Evolutionary conservation across 2,888 invertebrate genomes (phyloP), one percentile per base, ranked within the genome.

Genomic region (Hypomecis punctinalis): DNA sequence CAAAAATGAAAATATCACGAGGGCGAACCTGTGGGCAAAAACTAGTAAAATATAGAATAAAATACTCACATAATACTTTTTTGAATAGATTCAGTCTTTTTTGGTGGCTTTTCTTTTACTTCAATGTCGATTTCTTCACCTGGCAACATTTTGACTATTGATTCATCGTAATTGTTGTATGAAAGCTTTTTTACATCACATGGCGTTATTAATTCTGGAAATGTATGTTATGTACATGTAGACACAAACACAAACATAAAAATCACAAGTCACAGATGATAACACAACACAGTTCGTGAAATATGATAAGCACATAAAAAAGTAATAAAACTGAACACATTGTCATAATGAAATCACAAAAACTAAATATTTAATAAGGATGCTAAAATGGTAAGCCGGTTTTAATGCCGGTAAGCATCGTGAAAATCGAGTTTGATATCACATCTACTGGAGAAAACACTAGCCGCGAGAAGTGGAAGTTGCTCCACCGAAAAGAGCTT

Each of bases 1-100:
- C 23, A 3, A 23, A 23, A 23, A 23, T 23, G 1, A 3, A 23
- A 23, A 23, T 23, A 23, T 23, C 23, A 23, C 23, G 3, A 1
- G 23, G 23, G 23, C 3, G 23, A 23, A 23, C 1, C 23, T 3
- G 23, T 23, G 23, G 1, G 23, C 23, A 23, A 23, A 23, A 2
- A 13, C 6, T 51, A 39, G 39, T 11, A 6, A 10, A 42, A 40
- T 33, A 46, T 3, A 40, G 1, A 42, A 35, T 11, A 42, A 13
- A 23, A 66, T 72, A 86, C 92, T 90, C 71, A 91, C 92, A 90
- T 82, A 42, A 93, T 82, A 73, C 81, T 91, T 70, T 91, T 93
- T 70, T 87, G 88, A 47, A 91, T 77, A 0, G 91, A 90, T 67
- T 90, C 88, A 56, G 46, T 67, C n/a, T 84, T 84, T 40, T 78